Evolutionary conservation across 2,113 vertebrate genomes (phyloP).

Genomic region (Pungitius pungitius): DNA sequence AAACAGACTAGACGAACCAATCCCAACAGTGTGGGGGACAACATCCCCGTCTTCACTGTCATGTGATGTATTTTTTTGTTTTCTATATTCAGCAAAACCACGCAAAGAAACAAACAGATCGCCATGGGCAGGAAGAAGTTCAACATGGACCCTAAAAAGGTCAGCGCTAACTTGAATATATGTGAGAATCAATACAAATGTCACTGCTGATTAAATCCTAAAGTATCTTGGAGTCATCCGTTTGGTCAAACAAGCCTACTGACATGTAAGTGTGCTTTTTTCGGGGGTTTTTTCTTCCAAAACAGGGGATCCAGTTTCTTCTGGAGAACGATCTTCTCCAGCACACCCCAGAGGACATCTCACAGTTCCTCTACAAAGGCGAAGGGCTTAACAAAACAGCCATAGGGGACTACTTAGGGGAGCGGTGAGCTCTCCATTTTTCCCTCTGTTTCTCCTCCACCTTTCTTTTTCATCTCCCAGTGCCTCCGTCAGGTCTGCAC

Average conservation of each 20-base stretch:
- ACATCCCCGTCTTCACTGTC: slow-evolving; percentile 16
- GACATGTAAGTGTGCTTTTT: not conserved
- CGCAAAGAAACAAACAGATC: slow-evolving; percentile 97
- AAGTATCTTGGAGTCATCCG: not conserved
- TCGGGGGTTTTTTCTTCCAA: slow-evolving; percentile 6
- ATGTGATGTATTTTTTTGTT: slow-evolving; percentile 20
- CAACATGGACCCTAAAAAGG: slow-evolving; percentile 99
- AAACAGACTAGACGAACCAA: slow-evolving; percentile 26
- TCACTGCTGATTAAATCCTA: not conserved
- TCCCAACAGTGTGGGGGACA: not conserved
- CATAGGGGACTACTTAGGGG: slow-evolving; percentile 97
- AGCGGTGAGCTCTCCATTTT: slow-evolving; percentile 84
- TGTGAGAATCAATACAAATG: not conserved
- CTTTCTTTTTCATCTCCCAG: slow-evolving; percentile 18
- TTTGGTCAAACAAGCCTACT: slow-evolving; percentile 5
- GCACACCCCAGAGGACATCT: slow-evolving; percentile 94
- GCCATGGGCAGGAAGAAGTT: slow-evolving; percentile 99
- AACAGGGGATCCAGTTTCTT: slow-evolving; percentile 95
- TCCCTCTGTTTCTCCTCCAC: slow-evolving; percentile 38
- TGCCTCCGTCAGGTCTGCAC: slow-evolving; percentile 35
- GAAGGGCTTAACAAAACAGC: slow-evolving; percentile 98
- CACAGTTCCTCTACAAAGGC: slow-evolving; percentile 98
- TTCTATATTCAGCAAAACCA: slow-evolving; percentile 86
- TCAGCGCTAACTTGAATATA: slow-evolving; percentile 25
- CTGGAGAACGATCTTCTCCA: slow-evolving; percentile 96